Evolutionary conservation across 2,797 vertebrate genomes (phyloP), one percentile per base, ranked within the genome.

Genomic region (Paramormyrops hopkinsi): DNA sequence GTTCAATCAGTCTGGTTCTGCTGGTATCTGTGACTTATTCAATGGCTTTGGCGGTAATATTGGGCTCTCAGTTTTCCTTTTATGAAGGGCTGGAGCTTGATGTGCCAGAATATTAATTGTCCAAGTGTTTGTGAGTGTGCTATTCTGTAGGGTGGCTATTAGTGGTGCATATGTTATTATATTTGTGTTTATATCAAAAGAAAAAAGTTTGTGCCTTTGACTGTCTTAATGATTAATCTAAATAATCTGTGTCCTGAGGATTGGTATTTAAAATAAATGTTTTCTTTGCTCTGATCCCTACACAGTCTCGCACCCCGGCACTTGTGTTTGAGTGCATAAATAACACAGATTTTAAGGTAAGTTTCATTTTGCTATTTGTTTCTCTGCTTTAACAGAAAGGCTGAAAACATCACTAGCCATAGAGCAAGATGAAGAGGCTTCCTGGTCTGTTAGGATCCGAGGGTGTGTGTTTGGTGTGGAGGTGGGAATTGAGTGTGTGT

Each of bases 261-360:
- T 46, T 17, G 12, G 37, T 46, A 46, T 17, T 44, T 82, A 41
- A 46, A 82, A 17, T 41, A 41, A 84, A 25, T 51, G 19, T 51
- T 84, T 46, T 91, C 96, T 92, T 33, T 87, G 96, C 37, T 79
- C 25, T 50, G 56, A 69, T 90, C 93, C 48, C 8, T 93, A 92
- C 96, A 86, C 97, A 99, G 98, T 99, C 98, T 94, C 97, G 98
- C 96, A 99, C 98, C 89, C 98, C 98, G 92, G 98, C 98, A 91
- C 97, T 99, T 93, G 98, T 99, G 94, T 99, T 99, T 96, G 98
- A 99, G 95, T 98, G 97, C 96, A 99, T 99, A 96, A 99, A 99
- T 96, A 99, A 99, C 96, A 99, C 98, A 95, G 98, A 99, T 95
- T 99, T 99, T 96, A 99, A 99, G 98, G 98, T 99, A 96, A 93